Conservation (phyloP, 2,888 invertebrate genomes). For the Parthenolecanium corni region DNA sequence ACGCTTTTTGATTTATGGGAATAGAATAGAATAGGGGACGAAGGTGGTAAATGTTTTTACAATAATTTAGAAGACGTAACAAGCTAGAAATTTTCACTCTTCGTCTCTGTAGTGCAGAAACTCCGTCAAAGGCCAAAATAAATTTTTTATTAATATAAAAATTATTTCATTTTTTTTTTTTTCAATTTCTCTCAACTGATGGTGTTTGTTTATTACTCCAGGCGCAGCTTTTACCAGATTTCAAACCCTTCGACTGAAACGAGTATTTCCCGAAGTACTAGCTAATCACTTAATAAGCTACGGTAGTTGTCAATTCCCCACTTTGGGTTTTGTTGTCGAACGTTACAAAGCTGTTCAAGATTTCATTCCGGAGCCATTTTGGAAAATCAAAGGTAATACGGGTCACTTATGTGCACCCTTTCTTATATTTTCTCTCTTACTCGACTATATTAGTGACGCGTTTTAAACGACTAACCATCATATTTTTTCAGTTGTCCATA, state of each 20-base stretch:
- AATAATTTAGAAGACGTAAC: too few species aligned
- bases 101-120: too few species aligned
- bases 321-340: conserved; percentile 99
- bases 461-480: too few species aligned
- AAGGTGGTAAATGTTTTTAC: too few species aligned
- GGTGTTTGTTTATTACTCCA: conserved; percentile 35
- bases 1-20: too few species aligned
- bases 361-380: conserved; percentile 87
- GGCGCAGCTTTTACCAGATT: conserved; percentile 96
- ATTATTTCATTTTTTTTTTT: conserved; percentile 2
- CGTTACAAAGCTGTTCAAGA: conserved; percentile 81
- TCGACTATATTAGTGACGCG: too few species aligned
- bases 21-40: too few species aligned
- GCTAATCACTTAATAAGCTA: conserved; percentile 82
- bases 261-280: conserved; percentile 61
- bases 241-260: conserved; percentile 81
- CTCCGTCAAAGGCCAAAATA: too few species aligned
- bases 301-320: conserved; percentile 98
- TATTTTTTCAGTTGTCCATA: conserved; percentile 60
- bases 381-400: conserved; percentile 81
- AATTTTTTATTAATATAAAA: background rate
- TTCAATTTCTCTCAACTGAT: background rate
- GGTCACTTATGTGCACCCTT: too few species aligned
- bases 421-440: too few species aligned
- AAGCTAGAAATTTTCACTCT: too few species aligned